A percentile compares a stretch with the other conserved stretches of the same genome.
Conservation (phyloP, 2,797 vertebrate genomes). For the Coregonus suidteri region DNA sequence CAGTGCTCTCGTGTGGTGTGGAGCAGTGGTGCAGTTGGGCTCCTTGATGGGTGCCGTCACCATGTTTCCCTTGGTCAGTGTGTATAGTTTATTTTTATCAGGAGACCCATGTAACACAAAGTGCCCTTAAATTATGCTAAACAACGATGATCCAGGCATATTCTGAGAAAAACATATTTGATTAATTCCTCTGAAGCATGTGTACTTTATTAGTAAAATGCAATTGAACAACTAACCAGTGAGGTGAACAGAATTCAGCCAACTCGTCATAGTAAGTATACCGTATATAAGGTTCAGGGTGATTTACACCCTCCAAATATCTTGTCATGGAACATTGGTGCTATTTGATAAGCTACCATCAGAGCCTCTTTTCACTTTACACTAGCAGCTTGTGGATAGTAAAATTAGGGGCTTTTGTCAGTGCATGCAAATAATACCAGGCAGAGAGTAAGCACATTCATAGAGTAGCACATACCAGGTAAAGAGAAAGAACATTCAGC, state of each 20-base stretch:
- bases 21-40: slow-evolving; percentile 84
- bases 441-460: background rate
- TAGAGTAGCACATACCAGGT: background rate
- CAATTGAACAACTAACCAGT: background rate
- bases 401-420: background rate
- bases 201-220: background rate
- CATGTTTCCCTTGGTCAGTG: slow-evolving; percentile 79
- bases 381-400: background rate
- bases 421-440: background rate
- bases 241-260: background rate
- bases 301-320: background rate
- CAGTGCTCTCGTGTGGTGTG: slow-evolving; percentile 85
- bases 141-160: background rate
- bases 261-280: background rate
- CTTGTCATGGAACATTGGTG: background rate
- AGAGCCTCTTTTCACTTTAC: background rate
- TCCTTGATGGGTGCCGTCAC: slow-evolving; percentile 81
- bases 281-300: background rate
- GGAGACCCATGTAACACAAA: slow-evolving; percentile 66
- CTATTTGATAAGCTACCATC: background rate
- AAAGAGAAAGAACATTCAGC: background rate
- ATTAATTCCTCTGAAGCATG: background rate
- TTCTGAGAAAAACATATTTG: background rate
- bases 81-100: slow-evolving; percentile 63
- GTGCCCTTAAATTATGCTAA: slow-evolving; percentile 52